Evolutionary conservation across 2,888 invertebrate genomes (phyloP), one percentile per base, ranked within the genome.

Genomic region (Sisyra terminalis): DNA sequence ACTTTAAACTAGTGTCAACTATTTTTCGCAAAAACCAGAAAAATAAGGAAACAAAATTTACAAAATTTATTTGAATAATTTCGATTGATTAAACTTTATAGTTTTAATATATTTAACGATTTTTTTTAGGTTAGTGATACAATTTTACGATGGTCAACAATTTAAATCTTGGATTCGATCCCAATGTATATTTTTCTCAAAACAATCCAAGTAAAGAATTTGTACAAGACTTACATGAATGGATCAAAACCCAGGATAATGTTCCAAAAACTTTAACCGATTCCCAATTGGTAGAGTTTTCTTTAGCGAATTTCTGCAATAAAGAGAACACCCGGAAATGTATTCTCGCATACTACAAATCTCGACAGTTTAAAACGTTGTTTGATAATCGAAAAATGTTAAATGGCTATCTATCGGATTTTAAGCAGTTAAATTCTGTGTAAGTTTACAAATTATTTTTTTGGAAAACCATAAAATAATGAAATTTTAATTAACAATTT

Each of bases 261-360:
- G 63, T 70, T 47, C 69, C 71, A 15, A 64, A 65, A 51, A 67
- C 68, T 55, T 51, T 67, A 47, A 51, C 68, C 24, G 69, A 73
- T 49, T 74, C 77, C 57, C 76, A 77, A 55, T 61, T 79, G 43
- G 66, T 73, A 24, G 57, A 76, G 36, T 80, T 80, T 53, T 68
- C 75, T 49, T 67, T 77, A 51, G 76, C 78, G 39, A 78, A 78
- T 56, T 69, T 73, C 46, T 73, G 68, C 43, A 64, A 74, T 32
- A 51, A 71, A 50, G 71, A 72, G 10, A 67, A 66, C 41, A 71
- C 72, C 1, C 72, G 73, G 54, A 60, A 56, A n/a, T 79, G 78
- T 50, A 73, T 81, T 50, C 65, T 69, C 49, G 66, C 66, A 45
- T 79, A 74, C 58, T 79, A 74, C 53, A 63, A 63, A 29, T 59